These are phyloP conservation scores for Trachelus stipa DNA, from an alignment of 2,888 invertebrate genomes.

Conservation along the genomic window DNA sequence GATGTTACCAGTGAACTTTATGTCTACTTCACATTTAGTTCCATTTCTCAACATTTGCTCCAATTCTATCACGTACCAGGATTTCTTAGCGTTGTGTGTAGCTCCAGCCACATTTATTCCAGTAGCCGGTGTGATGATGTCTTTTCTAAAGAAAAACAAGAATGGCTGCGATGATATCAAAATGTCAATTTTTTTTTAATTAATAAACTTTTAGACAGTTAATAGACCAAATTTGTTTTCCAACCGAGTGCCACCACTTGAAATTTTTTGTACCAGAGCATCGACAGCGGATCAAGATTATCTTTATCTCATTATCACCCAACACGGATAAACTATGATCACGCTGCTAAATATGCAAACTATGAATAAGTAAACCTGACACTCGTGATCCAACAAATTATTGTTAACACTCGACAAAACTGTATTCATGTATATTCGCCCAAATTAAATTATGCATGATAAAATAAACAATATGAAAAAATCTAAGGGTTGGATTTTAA, in stretches of 20 bases:
- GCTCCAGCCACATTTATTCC: constrained; percentile 55
- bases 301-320: not conserved
- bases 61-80: constrained; percentile 72
- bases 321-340: not conserved
- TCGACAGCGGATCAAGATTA: not conserved
- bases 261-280: not conserved
- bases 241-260: not conserved
- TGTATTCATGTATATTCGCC: not conserved
- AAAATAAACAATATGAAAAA: not conserved
- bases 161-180: not conserved
- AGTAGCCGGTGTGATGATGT: not conserved
- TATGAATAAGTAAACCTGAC: not conserved
- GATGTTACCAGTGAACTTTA: constrained; percentile 76
- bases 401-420: not conserved
- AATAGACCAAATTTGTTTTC: not conserved
- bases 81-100: constrained; percentile 72
- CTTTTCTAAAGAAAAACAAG: not conserved
- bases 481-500: not conserved
- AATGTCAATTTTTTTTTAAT: not conserved
- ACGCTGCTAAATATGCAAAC: not conserved
- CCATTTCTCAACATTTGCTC: constrained; percentile 71
- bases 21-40: constrained; percentile 72
- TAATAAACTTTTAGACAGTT: not conserved
- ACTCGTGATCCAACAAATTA: not conserved
- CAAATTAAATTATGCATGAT: not conserved